A percentile compares a stretch with the other conserved stretches of the same genome.
These are phyloP conservation scores for Hololepta plana DNA, from an alignment of 2,888 invertebrate species.

Conservation along the genomic window DNA sequence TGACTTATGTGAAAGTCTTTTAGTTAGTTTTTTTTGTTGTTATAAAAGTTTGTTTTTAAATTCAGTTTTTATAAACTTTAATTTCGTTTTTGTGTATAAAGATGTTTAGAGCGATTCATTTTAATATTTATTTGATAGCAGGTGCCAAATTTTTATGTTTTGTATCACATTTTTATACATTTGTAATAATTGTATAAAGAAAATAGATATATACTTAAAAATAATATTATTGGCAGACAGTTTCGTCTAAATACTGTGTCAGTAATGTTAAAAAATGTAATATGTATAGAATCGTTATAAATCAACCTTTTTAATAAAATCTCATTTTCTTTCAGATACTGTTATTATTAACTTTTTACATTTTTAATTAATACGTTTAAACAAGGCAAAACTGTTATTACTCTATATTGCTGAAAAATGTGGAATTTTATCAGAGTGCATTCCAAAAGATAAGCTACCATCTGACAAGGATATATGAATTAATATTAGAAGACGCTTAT, in stretches of 20 bases:
- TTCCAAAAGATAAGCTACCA: too few species aligned
- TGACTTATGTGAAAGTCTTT: slow-evolving; percentile 3
- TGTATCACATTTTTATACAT: slow-evolving; percentile 13
- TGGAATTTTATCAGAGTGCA: too few species aligned
- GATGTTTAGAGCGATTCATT: slow-evolving; percentile 4
- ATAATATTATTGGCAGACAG: slow-evolving; percentile 10
- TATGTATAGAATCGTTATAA: slow-evolving; percentile 12
- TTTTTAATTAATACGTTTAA: too few species aligned
- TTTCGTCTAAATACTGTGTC: slow-evolving; percentile 6
- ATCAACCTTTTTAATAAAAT: slow-evolving; percentile 1
- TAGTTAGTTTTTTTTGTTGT: slow-evolving; percentile 3
- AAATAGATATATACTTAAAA: slow-evolving; percentile 8
- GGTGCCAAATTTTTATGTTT: slow-evolving; percentile 14
- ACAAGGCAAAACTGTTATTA: too few species aligned
- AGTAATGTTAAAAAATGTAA: slow-evolving; percentile 10
- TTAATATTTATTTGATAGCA: slow-evolving; percentile 6
- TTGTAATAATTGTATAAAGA: slow-evolving; percentile 9
- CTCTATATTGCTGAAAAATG: too few species aligned
- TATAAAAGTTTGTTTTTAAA: slow-evolving; percentile 5
- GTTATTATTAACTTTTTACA: too few species aligned
- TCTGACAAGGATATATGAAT: too few species aligned
- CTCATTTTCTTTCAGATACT: too few species aligned
- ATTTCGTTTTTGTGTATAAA: slow-evolving; percentile 3
- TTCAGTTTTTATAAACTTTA: slow-evolving; percentile 4
- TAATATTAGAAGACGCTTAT: too few species aligned